These are phyloP conservation scores for Dascyllus trimaculatus DNA, from an alignment of 2,113 vertebrate species.

Conservation along the genomic window DNA sequence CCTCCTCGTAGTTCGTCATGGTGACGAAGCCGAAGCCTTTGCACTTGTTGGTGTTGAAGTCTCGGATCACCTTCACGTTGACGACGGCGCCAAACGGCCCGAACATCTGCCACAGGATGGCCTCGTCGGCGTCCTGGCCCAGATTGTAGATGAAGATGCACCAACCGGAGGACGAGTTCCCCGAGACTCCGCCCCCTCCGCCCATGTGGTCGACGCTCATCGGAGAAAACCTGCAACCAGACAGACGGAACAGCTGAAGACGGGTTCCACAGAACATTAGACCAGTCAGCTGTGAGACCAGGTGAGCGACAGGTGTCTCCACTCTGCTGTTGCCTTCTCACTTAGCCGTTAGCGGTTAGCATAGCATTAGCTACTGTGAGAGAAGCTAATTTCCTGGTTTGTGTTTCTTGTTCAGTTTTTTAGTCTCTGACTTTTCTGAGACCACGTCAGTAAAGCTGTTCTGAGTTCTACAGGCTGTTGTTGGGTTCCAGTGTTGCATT, in stretches of 20 bases:
- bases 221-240: constrained; percentile 93
- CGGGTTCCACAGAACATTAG: background rate
- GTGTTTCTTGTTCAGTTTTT: no score
- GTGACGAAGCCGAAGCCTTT: constrained; percentile 99
- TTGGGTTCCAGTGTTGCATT: no score
- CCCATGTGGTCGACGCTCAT: constrained; percentile 98
- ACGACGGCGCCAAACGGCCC: constrained; percentile 97
- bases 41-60: constrained; percentile 99
- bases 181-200: constrained; percentile 89
- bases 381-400: no score
- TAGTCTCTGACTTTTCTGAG: no score
- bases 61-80: constrained; percentile 98
- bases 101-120: constrained; percentile 99
- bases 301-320: no score
- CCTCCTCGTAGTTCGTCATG: constrained; percentile 99
- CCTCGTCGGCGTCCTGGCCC: constrained; percentile 95
- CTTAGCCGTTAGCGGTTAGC: no score
- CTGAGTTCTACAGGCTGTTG: no score
- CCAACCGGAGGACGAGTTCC: constrained; percentile 92
- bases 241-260: background rate
- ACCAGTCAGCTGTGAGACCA: background rate
- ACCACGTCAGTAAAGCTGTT: no score
- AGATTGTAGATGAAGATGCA: constrained; percentile 99
- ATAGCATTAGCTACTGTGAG: no score
- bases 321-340: no score